These are phyloP conservation scores for Palaemon carinicauda DNA, from an alignment of 1,140 invertebrate species.

Conservation along the genomic window DNA sequence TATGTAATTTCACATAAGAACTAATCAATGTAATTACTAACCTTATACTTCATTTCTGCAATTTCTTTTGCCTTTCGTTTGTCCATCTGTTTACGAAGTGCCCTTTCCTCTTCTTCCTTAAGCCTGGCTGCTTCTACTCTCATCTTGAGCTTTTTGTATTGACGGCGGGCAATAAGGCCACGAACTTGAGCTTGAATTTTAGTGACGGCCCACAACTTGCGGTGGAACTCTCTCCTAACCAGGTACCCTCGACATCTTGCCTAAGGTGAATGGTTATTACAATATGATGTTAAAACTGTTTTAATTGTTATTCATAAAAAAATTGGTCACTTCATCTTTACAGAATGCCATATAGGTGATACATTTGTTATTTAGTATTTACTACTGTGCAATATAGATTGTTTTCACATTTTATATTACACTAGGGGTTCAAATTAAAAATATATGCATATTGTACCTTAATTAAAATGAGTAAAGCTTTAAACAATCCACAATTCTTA, in stretches of 20 bases:
- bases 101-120: slow-evolving; percentile 86
- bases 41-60: slow-evolving; percentile 90
- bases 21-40: slow-evolving; percentile 61
- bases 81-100: slow-evolving; percentile 86
- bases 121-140: slow-evolving; percentile 86
- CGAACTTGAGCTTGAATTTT: slow-evolving; percentile 94
- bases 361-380: too few relatives aligned
- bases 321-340: too few relatives aligned
- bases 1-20: not conserved
- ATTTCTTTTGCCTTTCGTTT: slow-evolving; percentile 95
- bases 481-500: too few relatives aligned
- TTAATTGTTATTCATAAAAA: too few relatives aligned
- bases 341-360: too few relatives aligned
- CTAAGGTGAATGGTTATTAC: slow-evolving; percentile 70
- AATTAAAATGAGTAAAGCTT: too few relatives aligned
- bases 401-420: too few relatives aligned
- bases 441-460: too few relatives aligned
- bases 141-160: slow-evolving; percentile 79
- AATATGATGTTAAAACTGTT: too few relatives aligned
- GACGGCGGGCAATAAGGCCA: slow-evolving; percentile 85
- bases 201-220: slow-evolving; percentile 80
- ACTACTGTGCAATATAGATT: too few relatives aligned
- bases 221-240: slow-evolving; percentile 83
- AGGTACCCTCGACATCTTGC: slow-evolving; percentile 89
- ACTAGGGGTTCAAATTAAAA: too few relatives aligned